These are phyloP conservation scores for Norana najaformis DNA, from an alignment of 2,888 invertebrate species.

Conservation along the genomic window DNA sequence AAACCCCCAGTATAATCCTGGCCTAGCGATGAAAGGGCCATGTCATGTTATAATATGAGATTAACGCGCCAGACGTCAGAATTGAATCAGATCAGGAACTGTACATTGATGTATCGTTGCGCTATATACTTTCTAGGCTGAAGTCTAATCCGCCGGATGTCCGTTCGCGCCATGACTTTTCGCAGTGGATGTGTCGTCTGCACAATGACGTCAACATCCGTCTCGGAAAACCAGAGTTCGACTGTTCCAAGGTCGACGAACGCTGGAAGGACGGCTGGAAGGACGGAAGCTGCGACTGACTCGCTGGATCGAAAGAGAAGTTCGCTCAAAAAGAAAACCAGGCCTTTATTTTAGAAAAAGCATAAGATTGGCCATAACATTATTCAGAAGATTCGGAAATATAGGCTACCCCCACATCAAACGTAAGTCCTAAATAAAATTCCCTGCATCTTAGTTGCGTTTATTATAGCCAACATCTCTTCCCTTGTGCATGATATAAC, in stretches of 20 bases:
- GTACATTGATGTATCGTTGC: background rate
- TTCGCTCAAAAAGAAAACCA: background rate
- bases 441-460: background rate
- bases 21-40: too few species aligned
- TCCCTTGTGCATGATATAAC: background rate
- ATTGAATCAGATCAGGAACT: background rate
- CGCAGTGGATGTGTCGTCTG: conserved; percentile 85
- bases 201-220: conserved; percentile 91
- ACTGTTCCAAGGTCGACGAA: conserved; percentile 86
- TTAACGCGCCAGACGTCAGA: too few species aligned
- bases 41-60: too few species aligned
- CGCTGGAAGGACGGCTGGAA: conserved; percentile 82
- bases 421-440: background rate
- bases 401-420: background rate
- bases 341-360: background rate
- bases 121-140: conserved; percentile 50
- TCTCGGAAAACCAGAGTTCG: conserved; percentile 82
- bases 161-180: conserved; percentile 68
- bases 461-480: background rate
- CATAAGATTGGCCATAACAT: background rate
- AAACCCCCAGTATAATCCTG: too few species aligned
- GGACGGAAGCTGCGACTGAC: conserved; percentile 58
- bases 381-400: background rate
- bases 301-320: background rate
- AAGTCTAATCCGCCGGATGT: conserved; percentile 54